Evolutionary conservation across 2,888 invertebrate genomes (phyloP).

Genomic region (Pinctada fucata): DNA sequence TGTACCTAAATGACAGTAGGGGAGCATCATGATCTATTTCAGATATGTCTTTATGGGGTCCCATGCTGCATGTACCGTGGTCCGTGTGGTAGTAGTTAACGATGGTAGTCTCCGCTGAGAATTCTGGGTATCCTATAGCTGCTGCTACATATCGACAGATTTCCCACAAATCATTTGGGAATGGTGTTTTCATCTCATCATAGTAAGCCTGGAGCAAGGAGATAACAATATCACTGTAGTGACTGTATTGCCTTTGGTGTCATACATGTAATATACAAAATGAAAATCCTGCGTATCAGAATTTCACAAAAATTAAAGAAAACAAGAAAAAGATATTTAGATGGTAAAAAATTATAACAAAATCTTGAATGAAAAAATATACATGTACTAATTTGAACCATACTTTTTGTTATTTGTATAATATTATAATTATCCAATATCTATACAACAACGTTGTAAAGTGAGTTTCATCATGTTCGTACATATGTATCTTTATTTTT

Average conservation of each 20-base stretch:
- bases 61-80: conserved; percentile 84
- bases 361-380: no score
- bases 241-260: not conserved
- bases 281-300: no score
- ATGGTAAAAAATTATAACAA: no score
- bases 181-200: conserved; percentile 77
- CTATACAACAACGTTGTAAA: no score
- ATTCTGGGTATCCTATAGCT: conserved; percentile 65
- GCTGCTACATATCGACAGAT: conserved; percentile 82
- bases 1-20: conserved; percentile 91
- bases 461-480: no score
- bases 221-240: not conserved
- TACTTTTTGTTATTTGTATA: no score
- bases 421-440: no score
- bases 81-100: conserved; percentile 97
- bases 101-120: conserved; percentile 90
- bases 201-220: conserved; percentile 65
- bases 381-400: no score
- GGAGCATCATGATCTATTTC: conserved; percentile 92
- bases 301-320: no score
- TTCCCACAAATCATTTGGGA: conserved; percentile 86
- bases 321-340: no score
- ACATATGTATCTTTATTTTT: no score
- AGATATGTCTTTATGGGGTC: conserved; percentile 96
- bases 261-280: no score